phyloP scores from a whole-genome alignment of 1,140 invertebrate genomes.

The Pentalonia nigronervosa region DNA sequence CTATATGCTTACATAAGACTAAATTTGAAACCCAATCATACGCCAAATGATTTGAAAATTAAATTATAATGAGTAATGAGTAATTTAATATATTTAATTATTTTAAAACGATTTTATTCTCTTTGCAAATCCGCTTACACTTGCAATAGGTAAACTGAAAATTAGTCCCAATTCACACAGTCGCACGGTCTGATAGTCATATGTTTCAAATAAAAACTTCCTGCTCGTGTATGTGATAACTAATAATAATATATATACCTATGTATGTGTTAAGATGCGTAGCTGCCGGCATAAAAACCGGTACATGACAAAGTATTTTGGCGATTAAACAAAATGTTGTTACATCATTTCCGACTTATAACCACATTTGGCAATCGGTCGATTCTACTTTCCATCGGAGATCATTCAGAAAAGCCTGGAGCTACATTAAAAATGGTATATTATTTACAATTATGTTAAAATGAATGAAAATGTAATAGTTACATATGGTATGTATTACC shows the following conservation, averaged over 20 bases:
- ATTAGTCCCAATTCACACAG: background rate
- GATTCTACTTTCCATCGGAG: constrained; percentile 15
- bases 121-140: background rate
- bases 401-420: background rate
- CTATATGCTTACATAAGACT: background rate
- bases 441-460: constrained; percentile 2
- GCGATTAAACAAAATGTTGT: constrained; percentile 9
- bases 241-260: constrained; percentile 4
- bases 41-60: background rate
- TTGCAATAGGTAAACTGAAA: background rate
- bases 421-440: background rate
- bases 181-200: background rate
- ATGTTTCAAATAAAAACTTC: constrained; percentile 39
- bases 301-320: constrained; percentile 29
- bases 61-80: constrained; percentile 13
- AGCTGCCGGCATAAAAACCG: constrained; percentile 36
- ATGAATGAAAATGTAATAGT: background rate
- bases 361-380: background rate
- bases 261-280: background rate
- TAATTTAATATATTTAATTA: constrained; percentile 15
- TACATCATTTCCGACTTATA: constrained; percentile 34
- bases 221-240: constrained; percentile 28
- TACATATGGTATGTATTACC: background rate
- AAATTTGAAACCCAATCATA: background rate
- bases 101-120: background rate